Base-by-base conservation (phyloP, 2,888 invertebrate species). In the Brachyptera putata region DNA sequence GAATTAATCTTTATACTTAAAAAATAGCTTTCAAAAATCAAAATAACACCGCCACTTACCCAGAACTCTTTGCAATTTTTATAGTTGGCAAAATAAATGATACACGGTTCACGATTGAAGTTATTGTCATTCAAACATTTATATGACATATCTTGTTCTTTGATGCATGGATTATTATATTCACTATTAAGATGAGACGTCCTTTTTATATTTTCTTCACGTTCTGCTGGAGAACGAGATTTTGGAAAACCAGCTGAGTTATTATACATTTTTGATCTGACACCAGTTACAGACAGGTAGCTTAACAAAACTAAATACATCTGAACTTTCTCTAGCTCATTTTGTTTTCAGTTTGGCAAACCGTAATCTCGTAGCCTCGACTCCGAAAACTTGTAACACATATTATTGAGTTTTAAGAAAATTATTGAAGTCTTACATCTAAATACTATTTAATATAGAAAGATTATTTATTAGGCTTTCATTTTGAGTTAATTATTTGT, bases 1-100 rank as follows among this genome's bases (percentile, higher is more conserved):
- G n/a, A n/a, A n/a, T n/a, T n/a, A n/a, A n/a, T n/a, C n/a, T n/a
- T n/a, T 2, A 9, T 30, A 37, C 50, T 34, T 7, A 14, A 25
- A n/a, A 49, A n/a, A n/a, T n/a, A n/a, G n/a, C n/a, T n/a, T n/a
- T n/a, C n/a, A n/a, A n/a, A n/a, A n/a, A n/a, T n/a, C n/a, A n/a
- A n/a, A n/a, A n/a, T n/a, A n/a, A n/a, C n/a, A n/a, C n/a, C n/a
- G n/a, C 34, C 7, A 60, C 73, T 74, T 79, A 91, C 92, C 93
- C 92, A 93, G 76, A 93, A 92, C 63, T 82, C 82, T 72, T 84
- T 87, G 73, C 92, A 93, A 2, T 78, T 81, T 63, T 84, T 87
- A 70, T 91, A 91, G 73, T 93, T 93, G 36, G 81, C 80, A 70
- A 91, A 90, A 71, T 84, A 82, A 0, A 74, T 60, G 68, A 76